Evolutionary conservation across 2,888 invertebrate genomes (phyloP), one percentile per base, ranked within the genome.

Genomic region (Hyppa rectilinea): DNA sequence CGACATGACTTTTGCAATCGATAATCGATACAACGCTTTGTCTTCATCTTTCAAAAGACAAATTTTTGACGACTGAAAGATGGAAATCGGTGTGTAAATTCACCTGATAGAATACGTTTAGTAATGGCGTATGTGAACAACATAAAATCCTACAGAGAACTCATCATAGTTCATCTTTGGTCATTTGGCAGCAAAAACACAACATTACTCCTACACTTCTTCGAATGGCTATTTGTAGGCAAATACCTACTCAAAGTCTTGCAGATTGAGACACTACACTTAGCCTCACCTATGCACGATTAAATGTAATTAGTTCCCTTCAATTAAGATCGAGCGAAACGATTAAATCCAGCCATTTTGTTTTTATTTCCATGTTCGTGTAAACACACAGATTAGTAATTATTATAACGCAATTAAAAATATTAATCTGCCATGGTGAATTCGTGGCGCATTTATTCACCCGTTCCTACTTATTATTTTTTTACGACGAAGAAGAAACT

Each of bases 221-320:
- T 12, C 26, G 36, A 59, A 40, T 29, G 23, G 29, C 20, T 53
- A 59, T 74, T 67, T 50, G 36, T 26, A 47, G 45, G 45, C 20
- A 61, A 56, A 56, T 4, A 14, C n/a, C n/a, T n/a, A n/a, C 26
- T 61, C 43, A 36, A 62, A 38, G n/a, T n/a, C 34, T 38, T 31
- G 2, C 36, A 50, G 59, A 80, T 80, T 75, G 75, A 78, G 61
- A 66, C 65, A 65, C 68, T 67, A 61, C 38, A 53, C 17, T 17
- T 26, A 52, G 45, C 58, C 61, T 58, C 69, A 62, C 45, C 43
- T 59, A 36, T 45, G 49, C 1, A 31, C 36, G 14, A 78, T 66
- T 63, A 75, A 40, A 17, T 7, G 36, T 43, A 62, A 78, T 63
- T 75, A 50, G 45, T 73, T 55, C 38, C 62, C 52, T 53, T 49